Evolutionary conservation across 2,888 invertebrate species (phyloP), one percentile per base, ranked within the genome.

Genomic region (Pardosa pseudoannulata): DNA sequence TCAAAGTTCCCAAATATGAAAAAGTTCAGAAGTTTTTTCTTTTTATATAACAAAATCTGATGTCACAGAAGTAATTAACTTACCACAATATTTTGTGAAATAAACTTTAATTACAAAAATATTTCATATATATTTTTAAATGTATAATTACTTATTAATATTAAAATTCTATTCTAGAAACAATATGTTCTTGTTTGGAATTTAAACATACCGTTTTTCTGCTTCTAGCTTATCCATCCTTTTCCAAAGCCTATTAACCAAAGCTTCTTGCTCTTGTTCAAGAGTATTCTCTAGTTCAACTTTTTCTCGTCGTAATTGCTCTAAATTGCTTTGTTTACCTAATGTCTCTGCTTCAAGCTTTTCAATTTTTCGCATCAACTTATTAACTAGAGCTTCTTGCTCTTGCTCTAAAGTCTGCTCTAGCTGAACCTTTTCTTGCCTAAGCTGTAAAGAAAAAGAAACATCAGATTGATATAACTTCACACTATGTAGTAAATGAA

Each of bases 161-260:
- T n/a, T n/a, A n/a, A n/a, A n/a, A n/a, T n/a, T n/a, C n/a, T n/a
- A n/a, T n/a, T n/a, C n/a, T n/a, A n/a, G 16, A 41, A 41, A 41
- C 11, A 0, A 41, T 13, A 13, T 39, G 41, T 28, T 23, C n/a
- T n/a, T n/a, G n/a, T n/a, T n/a, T n/a, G n/a, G n/a, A n/a, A n/a
- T 36, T 16, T 5, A 9, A 46, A 46, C 41, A 6, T 65, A 88
- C 79, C 89, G 80, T 67, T 89, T 89, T 62, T 89, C 89, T 41
- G 88, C 87, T 92, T 99, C 99, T 80, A 99, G 93, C 92, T 99
- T 98, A 92, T 99, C 98, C 98, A 99, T 99, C 89, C 98, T 94
- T 92, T 99, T 99, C 98, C 99, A 99, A 86, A 99, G 93, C 91
- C 96, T 95, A 93, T 99, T 99, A 46, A 99, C 99, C 87, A 99